Base-by-base conservation (phyloP, 2,888 invertebrate species). In the Dermolepida albohirtum region DNA sequence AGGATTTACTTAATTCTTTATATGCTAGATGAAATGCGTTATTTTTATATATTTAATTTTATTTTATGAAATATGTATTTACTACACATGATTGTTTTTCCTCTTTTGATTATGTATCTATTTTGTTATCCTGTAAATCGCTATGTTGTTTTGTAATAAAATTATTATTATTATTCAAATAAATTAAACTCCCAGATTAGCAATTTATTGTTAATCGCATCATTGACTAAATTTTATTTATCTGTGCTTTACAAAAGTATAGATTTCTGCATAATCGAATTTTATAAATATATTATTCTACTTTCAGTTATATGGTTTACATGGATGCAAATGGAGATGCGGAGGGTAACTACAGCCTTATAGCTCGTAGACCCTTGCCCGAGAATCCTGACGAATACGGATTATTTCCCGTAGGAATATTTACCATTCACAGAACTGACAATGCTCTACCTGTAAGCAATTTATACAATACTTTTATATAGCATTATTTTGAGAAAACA, bases 321-420 rank as follows among this genome's bases (percentile, higher is more conserved):
- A 95, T 97, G 88, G 96, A 97, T 82, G 91, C 92, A 76, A 92
- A 93, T 77, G 96, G 95, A 0, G 96, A 97, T 79, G 94, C 96
- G 0, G 95, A 95, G 78, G 97, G 97, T 10, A 97, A 97, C 87
- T 97, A 96, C 84, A 95, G 96, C 0, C 86, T 97, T 71, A 87
- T 97, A 74, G 90, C 92, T 2, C 78, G 86, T 62, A 85, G 86
- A 70, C 77, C 77, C 62, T 76, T 84, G 51, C 50, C 54, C 2
- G 78, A 80, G 74, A 81, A 86, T 76, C 80, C 83, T 0, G 64
- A 34, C 12, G 86, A 87, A 8, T 89, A 89, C 75, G 95, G 95
- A 2, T 86, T 96, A 54, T 90, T 91, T 81, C 95, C 96, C 0
- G 90, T 95, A 29, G 89, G 91, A 74, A 86, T 92, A 76, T 92